phyloP scores from a whole-genome alignment of 1,140 invertebrate genomes.

The Rhagoletis zephyria region DNA sequence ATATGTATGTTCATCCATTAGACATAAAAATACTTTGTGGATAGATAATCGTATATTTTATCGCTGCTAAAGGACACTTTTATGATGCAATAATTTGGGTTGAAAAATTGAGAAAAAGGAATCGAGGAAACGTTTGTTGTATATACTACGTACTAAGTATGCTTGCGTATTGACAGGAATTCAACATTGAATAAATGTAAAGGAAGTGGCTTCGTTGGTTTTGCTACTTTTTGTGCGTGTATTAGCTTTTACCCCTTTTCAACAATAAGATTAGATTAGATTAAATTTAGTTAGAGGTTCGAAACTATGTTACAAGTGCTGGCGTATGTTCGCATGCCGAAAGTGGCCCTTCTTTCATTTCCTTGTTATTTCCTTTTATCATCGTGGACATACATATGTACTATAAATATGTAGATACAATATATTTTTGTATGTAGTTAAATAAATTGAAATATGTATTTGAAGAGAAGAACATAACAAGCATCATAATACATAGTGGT shows the following conservation, averaged over 20 bases:
- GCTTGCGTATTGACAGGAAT: too few species aligned
- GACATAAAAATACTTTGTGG: constrained; percentile 19
- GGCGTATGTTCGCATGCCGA: neutral
- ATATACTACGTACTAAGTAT: neutral
- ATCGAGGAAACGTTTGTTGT: neutral
- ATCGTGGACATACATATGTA: too few species aligned
- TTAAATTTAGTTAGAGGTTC: neutral
- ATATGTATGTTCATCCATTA: too few species aligned
- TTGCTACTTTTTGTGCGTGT: too few species aligned
- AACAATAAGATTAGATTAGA: constrained; percentile 3
- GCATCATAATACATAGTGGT: too few species aligned
- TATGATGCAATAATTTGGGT: constrained; percentile 47
- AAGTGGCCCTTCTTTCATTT: too few species aligned
- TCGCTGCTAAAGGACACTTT: constrained; percentile 14
- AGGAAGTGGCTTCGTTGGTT: too few species aligned
- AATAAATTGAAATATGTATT: too few species aligned
- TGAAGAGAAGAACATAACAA: too few species aligned
- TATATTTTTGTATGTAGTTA: too few species aligned
- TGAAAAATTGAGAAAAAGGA: neutral
- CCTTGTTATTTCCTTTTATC: too few species aligned
- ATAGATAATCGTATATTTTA: constrained; percentile 41
- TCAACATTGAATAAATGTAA: neutral
- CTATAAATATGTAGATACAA: too few species aligned
- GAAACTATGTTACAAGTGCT: neutral
- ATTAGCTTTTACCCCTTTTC: neutral